Evolutionary conservation across 2,797 vertebrate genomes (phyloP), one percentile per base, ranked within the genome.

Genomic region (Danio jaintianensis): DNA sequence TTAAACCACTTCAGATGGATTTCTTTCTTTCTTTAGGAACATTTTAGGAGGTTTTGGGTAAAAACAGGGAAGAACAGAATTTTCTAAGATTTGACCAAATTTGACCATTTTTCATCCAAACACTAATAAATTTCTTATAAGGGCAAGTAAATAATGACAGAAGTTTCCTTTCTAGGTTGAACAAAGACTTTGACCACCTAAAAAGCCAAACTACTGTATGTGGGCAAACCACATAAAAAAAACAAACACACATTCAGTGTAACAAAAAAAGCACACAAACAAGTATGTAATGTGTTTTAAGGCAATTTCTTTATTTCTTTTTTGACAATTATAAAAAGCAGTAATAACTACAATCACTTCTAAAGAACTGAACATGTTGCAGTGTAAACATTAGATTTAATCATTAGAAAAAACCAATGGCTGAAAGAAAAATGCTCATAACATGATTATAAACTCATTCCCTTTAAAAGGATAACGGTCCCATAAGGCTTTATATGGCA

Each of bases 301-400:
- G 47, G 67, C 18, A 36, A 43, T 52, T 61, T 78, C 68, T 79
- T 18, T 63, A 64, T 42, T 69, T 15, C 18, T 16, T 47, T 75
- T n/a, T 5, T 22, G 22, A 45, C 62, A 13, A 40, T 56, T 42
- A 58, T 36, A 55, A 69, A 56, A 66, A 36, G 40, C 40, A 15
- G 11, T 48, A 38, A 56, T 6, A 66, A 13, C 7, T 9, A n/a
- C 4, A 18, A 56, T 56, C 62, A 56, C 29, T 50, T 63, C 42
- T 73, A 43, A n/a, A 66, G 36, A 69, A 40, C 4, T 3, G 36
- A 18, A 71, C 15, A 73, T 62, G 7, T 7, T 58, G 15, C 15
- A 8, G n/a, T 43, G 36, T 71, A 70, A 79, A 62, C 48, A 36
- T 42, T 9, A 47, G 29, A 59, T 36, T 63, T 20, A 13, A 78